Conservation (phyloP, 2,113 vertebrate species). For the Caretta caretta region DNA sequence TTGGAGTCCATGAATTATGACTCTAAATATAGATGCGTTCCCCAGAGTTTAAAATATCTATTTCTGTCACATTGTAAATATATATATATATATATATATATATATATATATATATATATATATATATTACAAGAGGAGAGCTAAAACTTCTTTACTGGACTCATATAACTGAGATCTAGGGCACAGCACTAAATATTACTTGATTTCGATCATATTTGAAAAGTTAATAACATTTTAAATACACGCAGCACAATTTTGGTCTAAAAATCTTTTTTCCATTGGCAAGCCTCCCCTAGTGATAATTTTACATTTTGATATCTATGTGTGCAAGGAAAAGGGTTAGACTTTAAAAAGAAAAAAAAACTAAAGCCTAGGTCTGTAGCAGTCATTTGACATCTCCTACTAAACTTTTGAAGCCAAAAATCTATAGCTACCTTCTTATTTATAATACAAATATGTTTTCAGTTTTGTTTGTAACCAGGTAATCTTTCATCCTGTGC, state of each 20-base stretch:
- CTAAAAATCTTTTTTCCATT: not conserved
- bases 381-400: not conserved
- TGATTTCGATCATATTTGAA: not conserved
- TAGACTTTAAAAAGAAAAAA: not conserved
- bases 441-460: not conserved
- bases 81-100: too few species aligned
- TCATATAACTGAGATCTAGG: not conserved
- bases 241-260: not conserved
- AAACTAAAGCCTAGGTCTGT: not conserved
- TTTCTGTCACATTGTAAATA: not conserved
- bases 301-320: not conserved
- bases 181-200: not conserved
- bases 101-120: too few species aligned
- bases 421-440: not conserved
- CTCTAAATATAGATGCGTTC: not conserved
- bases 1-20: not conserved
- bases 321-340: not conserved
- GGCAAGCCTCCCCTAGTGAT: not conserved
- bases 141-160: not conserved
- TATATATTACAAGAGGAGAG: not conserved
- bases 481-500: not conserved
- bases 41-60: not conserved
- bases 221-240: not conserved
- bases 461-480: not conserved
- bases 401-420: not conserved